These are phyloP conservation scores for Ectemnius continuus DNA, from an alignment of 2,888 invertebrate species.

Conservation along the genomic window DNA sequence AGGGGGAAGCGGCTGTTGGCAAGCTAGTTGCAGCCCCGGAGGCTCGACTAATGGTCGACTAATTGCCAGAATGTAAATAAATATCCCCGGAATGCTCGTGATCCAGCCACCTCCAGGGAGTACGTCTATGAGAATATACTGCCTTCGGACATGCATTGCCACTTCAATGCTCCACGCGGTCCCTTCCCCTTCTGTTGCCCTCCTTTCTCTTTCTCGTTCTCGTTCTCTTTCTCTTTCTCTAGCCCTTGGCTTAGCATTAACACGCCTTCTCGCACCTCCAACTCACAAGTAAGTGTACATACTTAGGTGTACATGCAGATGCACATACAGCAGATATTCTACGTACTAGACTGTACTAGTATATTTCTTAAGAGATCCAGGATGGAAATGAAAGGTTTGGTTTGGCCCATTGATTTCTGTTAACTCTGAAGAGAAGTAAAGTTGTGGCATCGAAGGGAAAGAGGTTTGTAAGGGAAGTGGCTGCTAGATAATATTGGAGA, in stretches of 20 bases:
- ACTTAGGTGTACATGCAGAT: not conserved
- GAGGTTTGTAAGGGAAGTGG: too few relatives aligned
- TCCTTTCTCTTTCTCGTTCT: slow-evolving; percentile 2
- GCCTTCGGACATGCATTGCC: slow-evolving; percentile 74
- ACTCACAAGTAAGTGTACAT: too few relatives aligned
- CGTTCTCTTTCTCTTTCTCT: slow-evolving; percentile 5
- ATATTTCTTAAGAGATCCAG: too few relatives aligned
- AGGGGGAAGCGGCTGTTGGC: not conserved
- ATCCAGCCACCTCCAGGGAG: slow-evolving; percentile 62
- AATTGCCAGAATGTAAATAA: slow-evolving; percentile 77
- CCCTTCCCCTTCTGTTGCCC: slow-evolving; percentile 18
- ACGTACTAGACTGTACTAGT: not conserved
- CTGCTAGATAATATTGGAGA: too few relatives aligned
- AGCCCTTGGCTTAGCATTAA: not conserved
- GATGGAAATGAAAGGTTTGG: too few relatives aligned
- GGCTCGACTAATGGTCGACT: slow-evolving; percentile 74
- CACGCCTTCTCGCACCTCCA: not conserved
- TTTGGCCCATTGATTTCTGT: too few relatives aligned
- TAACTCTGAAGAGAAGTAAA: too few relatives aligned
- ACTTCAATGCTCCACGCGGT: slow-evolving; percentile 60
- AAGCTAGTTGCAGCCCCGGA: slow-evolving; percentile 47
- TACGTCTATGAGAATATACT: slow-evolving; percentile 74
- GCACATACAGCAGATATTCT: not conserved
- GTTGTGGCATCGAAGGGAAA: too few relatives aligned
- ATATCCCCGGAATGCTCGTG: slow-evolving; percentile 72